Evolutionary conservation across 2,113 vertebrate species (phyloP), one percentile per base, ranked within the genome.

Genomic region (Salvelinus alpinus): DNA sequence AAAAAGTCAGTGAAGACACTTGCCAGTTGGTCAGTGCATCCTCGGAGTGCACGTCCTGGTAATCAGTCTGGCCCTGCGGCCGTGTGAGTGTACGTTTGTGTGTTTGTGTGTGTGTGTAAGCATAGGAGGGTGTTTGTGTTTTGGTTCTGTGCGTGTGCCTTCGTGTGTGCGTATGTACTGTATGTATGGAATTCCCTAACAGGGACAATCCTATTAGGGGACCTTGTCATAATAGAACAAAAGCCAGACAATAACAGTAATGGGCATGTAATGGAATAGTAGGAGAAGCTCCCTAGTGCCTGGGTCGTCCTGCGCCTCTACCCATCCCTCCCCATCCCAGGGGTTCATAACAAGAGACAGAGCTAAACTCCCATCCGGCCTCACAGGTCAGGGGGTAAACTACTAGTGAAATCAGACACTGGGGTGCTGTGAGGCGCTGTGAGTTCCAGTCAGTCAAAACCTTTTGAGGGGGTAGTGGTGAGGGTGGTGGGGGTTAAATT

Each of bases 321-420:
- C 51, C 51, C 12, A 54, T 75, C 59, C 66, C 20, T 7, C 74
- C 60, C 69, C 77, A 29, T 88, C 87, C 86, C 86, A 64, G 71
- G 86, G 88, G 85, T 73, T 81, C 78, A 78, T 14, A 38, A 82
- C 81, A 78, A 86, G 80, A 83, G 84, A 73, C 70, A 76, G 65
- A 84, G 84, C 81, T 86, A 31, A 70, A 71, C 82, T 54, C 86
- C 87, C 82, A 82, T 90, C 90, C 78, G 22, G 86, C 88, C 86
- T 77, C 87, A 85, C 84, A 60, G 89, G 87, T 88, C 86, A 87
- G 78, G 88, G 89, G 88, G 73, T 86, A 88, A 90, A 88, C 89
- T 69, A 90, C 81, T 80, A 72, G 79, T 70, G 90, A 90, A 90
- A 92, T 78, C 4, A 29, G 87, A 91, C 86, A 88, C 91, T 78